Evolutionary conservation across 2,888 invertebrate species (phyloP).

Genomic region (Epicampocera succincta): DNA sequence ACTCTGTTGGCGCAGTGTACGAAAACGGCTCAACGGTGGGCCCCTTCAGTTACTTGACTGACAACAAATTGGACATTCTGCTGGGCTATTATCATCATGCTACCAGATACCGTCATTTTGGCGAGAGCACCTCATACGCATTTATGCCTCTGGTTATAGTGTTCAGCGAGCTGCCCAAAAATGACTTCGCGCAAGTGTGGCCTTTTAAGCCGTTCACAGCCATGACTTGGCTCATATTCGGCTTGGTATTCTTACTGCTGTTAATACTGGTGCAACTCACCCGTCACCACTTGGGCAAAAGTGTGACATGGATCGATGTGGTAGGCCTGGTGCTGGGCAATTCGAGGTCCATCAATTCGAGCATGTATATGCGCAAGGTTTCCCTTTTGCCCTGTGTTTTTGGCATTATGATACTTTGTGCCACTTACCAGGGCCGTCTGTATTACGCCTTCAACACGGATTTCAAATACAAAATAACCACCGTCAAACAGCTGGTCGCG

Average conservation of each 20-base stretch:
- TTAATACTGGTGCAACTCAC: neutral
- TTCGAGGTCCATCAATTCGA: slow-evolving; percentile 14
- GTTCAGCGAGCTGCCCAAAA: neutral
- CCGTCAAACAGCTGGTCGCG: slow-evolving; percentile 28
- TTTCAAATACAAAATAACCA: neutral
- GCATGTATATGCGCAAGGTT: neutral
- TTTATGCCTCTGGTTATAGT: slow-evolving; percentile 51
- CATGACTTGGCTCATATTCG: slow-evolving; percentile 28
- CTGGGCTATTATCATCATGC: slow-evolving; percentile 56
- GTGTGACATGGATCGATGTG: slow-evolving; percentile 55
- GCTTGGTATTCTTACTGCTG: neutral
- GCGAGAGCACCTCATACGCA: slow-evolving; percentile 32
- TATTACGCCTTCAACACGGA: slow-evolving; percentile 51
- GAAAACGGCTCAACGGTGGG: slow-evolving; percentile 47
- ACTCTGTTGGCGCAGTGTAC: neutral
- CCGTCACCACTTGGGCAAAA: slow-evolving; percentile 6
- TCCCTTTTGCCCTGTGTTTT: slow-evolving; percentile 22
- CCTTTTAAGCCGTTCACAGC: slow-evolving; percentile 31
- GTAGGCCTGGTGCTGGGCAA: slow-evolving; percentile 50
- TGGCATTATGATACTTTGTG: slow-evolving; percentile 48
- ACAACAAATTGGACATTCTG: slow-evolving; percentile 47
- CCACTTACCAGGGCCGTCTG: slow-evolving; percentile 54
- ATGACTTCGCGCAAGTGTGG: slow-evolving; percentile 26
- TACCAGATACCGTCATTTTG: slow-evolving; percentile 27
- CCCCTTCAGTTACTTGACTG: slow-evolving; percentile 20